Base-by-base conservation (phyloP, 2,888 invertebrate species). In the Disparrhopalites patrizii region DNA sequence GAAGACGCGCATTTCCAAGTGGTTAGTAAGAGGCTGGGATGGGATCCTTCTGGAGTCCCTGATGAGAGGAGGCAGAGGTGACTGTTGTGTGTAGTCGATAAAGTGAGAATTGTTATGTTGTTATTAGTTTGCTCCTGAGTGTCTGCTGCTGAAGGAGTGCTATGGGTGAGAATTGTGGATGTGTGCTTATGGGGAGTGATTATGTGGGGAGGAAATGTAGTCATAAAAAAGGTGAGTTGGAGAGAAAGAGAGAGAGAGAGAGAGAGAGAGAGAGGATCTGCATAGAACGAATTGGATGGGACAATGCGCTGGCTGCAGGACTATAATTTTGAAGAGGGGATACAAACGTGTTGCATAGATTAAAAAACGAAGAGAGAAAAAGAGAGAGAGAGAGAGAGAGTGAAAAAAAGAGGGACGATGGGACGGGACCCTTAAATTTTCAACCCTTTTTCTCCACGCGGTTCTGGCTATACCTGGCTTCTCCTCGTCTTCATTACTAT, bases 391-490 rank as follows among this genome's bases (percentile, higher is more conserved):
- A 54, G 30, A 54, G 54, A 54, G 50, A 30, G 27, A 27, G 54
- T n/a, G 38, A 38, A 57, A 27, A 28, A 28, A 38, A 50, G 23
- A 51, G 30, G 56, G 25, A 36, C 2, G 47, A 15, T 47, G 36
- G 61, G 61, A 61, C 51, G 55, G 56, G 57, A 56, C 64, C 64
- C 64, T 64, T 64, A 33, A 33, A 55, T 62, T 56, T 56, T 64
- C 64, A 64, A 64, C 64, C 64, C 64, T 64, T 64, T 64, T 56
- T 55, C 61, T 61, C 60, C 60, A 61, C 27, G 38, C 15, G n/a
- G 51, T 27, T 7, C 23, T 4, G 15, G 33, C 10, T 54, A 58
- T 43, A 40, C 58, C 28, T 43, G 43, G 30, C 54, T 54, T 54
- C 54, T 54, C 51, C 28, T 38, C 52, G 52, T 33, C 47, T 27